Evolutionary conservation across 2,797 vertebrate genomes (phyloP).

Genomic region (Danio albolineatus): DNA sequence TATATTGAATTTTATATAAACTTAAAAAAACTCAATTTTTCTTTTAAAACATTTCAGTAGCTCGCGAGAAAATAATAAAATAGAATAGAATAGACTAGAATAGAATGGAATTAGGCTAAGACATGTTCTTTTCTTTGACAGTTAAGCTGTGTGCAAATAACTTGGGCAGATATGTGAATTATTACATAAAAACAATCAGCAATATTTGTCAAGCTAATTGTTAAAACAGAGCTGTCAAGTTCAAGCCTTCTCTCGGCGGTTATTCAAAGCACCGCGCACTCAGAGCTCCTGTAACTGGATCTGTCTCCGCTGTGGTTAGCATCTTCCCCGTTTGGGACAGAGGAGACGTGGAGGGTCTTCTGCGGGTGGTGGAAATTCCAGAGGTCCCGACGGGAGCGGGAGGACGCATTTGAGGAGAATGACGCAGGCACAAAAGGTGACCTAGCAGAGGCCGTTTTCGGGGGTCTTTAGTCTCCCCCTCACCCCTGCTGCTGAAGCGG

Average conservation of each 20-base stretch:
- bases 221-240: slow-evolving; percentile 63
- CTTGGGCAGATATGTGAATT: background rate
- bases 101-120: background rate
- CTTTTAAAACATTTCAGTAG: too few species aligned
- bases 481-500: slow-evolving; percentile 68
- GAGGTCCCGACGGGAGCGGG: slow-evolving; percentile 17
- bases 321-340: slow-evolving; percentile 3
- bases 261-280: slow-evolving; percentile 12
- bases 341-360: slow-evolving; percentile 19
- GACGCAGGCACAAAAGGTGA: slow-evolving; percentile 33
- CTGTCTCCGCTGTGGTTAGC: background rate
- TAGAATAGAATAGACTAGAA: background rate
- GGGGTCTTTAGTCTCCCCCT: slow-evolving; percentile 48
- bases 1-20: too few species aligned
- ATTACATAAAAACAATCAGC: background rate
- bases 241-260: slow-evolving; percentile 54
- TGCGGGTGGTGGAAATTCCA: background rate
- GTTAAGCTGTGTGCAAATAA: background rate
- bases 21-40: too few species aligned
- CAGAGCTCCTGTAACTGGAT: slow-evolving; percentile 34
- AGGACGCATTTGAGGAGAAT: slow-evolving; percentile 16
- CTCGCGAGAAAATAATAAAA: background rate
- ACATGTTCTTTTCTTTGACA: background rate
- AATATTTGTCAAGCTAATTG: background rate
- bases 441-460: slow-evolving; percentile 12